These are phyloP conservation scores for Ashinkailepas kermadecensis DNA, from an alignment of 2,888 invertebrate genomes.

Conservation along the genomic window DNA sequence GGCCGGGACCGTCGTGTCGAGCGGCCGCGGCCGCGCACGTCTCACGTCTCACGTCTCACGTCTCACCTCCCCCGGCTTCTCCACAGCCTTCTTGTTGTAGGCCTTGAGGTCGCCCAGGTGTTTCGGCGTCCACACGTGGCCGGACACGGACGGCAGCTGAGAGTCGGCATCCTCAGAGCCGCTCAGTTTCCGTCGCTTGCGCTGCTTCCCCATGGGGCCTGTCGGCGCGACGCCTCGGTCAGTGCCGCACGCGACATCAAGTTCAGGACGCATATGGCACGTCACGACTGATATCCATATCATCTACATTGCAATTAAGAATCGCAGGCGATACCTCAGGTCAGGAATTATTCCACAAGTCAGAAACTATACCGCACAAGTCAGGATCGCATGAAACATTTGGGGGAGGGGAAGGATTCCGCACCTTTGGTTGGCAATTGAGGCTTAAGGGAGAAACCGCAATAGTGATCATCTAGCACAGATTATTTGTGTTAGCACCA, in stretches of 20 bases:
- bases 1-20: too few relatives aligned
- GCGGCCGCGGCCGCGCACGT: too few relatives aligned
- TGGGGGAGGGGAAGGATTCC: too few relatives aligned
- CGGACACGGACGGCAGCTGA: constrained; percentile 30
- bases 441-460: too few relatives aligned
- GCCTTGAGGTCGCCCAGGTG: constrained; percentile 34
- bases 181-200: constrained; percentile 22
- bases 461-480: too few relatives aligned
- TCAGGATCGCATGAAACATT: too few relatives aligned
- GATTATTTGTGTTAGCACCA: too few relatives aligned
- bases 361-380: too few relatives aligned
- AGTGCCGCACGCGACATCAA: too few relatives aligned
- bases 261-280: too few relatives aligned
- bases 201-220: constrained; percentile 21
- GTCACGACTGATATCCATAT: not conserved
- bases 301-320: not conserved
- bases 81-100: constrained; percentile 33
- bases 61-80: constrained; percentile 33
- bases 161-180: constrained; percentile 29
- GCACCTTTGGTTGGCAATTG: too few relatives aligned
- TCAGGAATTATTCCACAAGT: too few relatives aligned
- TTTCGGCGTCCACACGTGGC: constrained; percentile 33
- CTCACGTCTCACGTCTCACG: not conserved
- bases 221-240: not conserved
- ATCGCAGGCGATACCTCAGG: not conserved